Evolutionary conservation across 2,113 vertebrate genomes (phyloP), one percentile per base, ranked within the genome.

Genomic region (Neoarius graeffei): DNA sequence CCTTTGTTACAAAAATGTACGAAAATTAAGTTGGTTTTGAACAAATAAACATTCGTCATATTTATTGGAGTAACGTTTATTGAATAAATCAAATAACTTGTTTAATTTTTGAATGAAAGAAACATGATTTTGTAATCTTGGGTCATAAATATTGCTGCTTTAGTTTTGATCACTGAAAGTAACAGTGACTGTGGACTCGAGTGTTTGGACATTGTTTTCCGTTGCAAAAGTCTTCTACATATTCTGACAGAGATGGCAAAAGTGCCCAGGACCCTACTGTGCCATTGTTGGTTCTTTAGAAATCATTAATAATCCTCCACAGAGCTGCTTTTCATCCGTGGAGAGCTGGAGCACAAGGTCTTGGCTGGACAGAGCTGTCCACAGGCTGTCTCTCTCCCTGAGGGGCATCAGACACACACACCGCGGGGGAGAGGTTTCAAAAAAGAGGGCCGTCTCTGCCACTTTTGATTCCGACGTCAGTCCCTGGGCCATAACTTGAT

Each of bases 391-490:
- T 85, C 50, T 50, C 30, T 57, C n/a, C 14, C 56, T 57, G 10
- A 3, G 76, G 79, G 89, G 80, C 85, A 83, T 79, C 85, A 90
- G 85, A 90, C 87, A 83, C 62, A 56, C 76, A 56, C 83, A n/a
- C 86, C 25, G 73, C 54, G 66, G 87, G 89, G 89, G 87, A 76
- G 84, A 79, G 62, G 30, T 85, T 86, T 82, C 81, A 88, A 77
- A 86, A 83, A 9, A n/a, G n/a, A 77, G 48, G 80, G 71, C 86
- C 23, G 30, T 56, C 87, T 84, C 56, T 64, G 60, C 84, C 81
- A 85, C 86, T 87, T 90, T 90, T 88, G 89, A 90, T 88, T 86
- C 73, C 23, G 62, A 85, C 69, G 87, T 30, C 87, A 83, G 35
- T 74, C 86, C 17, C 69, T 15, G n/a, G 80, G 87, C 69, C 82